Conservation (phyloP, 1,140 invertebrate genomes). For the Drosophila yakuba region DNA sequence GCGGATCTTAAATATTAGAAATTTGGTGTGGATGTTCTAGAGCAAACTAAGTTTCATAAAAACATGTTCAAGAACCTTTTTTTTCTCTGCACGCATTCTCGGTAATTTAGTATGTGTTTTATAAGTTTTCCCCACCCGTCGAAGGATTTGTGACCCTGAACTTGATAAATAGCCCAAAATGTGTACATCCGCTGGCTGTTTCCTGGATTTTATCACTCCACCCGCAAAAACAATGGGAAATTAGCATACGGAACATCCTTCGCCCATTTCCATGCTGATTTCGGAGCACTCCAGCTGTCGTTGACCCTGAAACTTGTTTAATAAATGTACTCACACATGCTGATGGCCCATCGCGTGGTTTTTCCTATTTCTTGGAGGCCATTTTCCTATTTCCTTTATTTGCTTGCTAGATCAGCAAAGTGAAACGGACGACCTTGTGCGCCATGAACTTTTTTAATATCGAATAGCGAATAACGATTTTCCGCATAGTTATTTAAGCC, state of each 20-base stretch:
- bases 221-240: conserved; percentile 20
- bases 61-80: background rate
- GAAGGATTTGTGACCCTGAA: conserved; percentile 29
- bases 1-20: too few relatives aligned
- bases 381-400: conserved; percentile 49
- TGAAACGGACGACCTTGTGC: conserved; percentile 29
- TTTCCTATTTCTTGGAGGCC: conserved; percentile 29
- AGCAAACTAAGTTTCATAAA: too few relatives aligned
- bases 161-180: conserved; percentile 39
- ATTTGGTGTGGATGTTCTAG: too few relatives aligned
- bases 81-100: background rate
- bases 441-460: conserved; percentile 54
- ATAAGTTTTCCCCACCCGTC: conserved; percentile 1
- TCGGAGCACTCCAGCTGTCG: conserved; percentile 30
- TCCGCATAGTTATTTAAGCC: conserved; percentile 53
- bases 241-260: conserved; percentile 37
- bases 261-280: conserved; percentile 39
- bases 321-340: conserved; percentile 79
- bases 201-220: conserved; percentile 29
- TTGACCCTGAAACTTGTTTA: conserved; percentile 70
- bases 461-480: conserved; percentile 35
- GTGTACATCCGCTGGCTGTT: conserved; percentile 9
- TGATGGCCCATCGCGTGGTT: conserved; percentile 43
- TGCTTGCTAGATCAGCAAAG: conserved; percentile 48
- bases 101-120: background rate